Evolutionary conservation across 2,888 invertebrate genomes (phyloP).

Genomic region (Parnassius glacialis): DNA sequence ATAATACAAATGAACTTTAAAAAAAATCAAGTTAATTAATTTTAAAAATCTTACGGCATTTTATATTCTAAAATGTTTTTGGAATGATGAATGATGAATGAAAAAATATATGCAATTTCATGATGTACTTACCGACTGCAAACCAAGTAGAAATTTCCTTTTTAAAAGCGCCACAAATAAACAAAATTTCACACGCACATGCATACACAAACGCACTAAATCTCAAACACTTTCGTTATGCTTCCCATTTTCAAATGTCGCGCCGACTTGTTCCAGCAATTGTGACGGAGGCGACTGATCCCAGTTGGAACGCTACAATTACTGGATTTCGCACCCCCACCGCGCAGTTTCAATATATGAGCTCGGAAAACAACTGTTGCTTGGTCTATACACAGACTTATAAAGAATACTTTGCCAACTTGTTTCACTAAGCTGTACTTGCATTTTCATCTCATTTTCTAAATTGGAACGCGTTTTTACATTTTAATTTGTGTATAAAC

Average conservation of each 20-base stretch:
- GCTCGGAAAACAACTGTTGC: constrained; percentile 25
- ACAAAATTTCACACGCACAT: constrained; percentile 7
- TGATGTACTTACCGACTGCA: too few relatives aligned
- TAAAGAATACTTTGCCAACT: constrained; percentile 18
- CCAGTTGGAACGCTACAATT: constrained; percentile 52
- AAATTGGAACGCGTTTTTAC: constrained; percentile 17
- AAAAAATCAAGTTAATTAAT: too few relatives aligned
- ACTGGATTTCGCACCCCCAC: constrained; percentile 50
- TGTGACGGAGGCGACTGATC: constrained; percentile 47
- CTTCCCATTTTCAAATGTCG: constrained; percentile 12
- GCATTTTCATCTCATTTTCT: constrained; percentile 8
- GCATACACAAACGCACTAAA: constrained; percentile 1
- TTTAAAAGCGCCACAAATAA: background rate
- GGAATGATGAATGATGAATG: too few relatives aligned
- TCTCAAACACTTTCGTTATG: background rate
- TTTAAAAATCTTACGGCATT: too few relatives aligned
- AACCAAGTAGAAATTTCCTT: background rate
- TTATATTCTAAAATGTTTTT: too few relatives aligned
- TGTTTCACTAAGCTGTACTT: constrained; percentile 11
- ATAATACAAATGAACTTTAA: too few relatives aligned
- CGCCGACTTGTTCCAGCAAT: constrained; percentile 2
- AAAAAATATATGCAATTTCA: too few relatives aligned
- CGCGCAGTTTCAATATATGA: constrained; percentile 39
- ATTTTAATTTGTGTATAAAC: background rate
- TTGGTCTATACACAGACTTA: constrained; percentile 15